A percentile compares a stretch with the other conserved stretches of the same genome.
phyloP scores from a whole-genome alignment of 2,797 vertebrate genomes.

The Toxotes lorentzi region DNA sequence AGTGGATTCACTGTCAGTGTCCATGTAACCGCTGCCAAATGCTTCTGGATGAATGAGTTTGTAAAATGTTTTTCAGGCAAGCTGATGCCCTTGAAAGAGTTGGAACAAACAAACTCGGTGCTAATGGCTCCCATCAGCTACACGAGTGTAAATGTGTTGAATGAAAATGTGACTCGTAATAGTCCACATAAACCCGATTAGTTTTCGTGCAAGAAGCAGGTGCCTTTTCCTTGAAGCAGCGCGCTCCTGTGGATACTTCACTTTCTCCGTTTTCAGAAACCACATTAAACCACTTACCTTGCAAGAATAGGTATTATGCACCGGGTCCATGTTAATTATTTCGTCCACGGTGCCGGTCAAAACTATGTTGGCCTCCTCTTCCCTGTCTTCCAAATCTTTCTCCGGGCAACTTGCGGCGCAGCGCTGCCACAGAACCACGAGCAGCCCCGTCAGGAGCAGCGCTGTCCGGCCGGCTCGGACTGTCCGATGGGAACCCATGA shows the following conservation, averaged over 20 bases:
- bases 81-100: slow-evolving; percentile 28
- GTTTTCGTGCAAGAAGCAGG: slow-evolving; percentile 54
- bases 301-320: slow-evolving; percentile 97
- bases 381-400: slow-evolving; percentile 90
- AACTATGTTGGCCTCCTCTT: slow-evolving; percentile 96
- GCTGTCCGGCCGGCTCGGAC: slow-evolving; percentile 75
- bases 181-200: neutral
- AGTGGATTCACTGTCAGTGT: slow-evolving; percentile 46
- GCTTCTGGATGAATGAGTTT: slow-evolving; percentile 60
- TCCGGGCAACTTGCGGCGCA: slow-evolving; percentile 90
- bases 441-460: slow-evolving; percentile 72
- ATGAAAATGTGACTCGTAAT: slow-evolving; percentile 9
- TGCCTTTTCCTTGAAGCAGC: slow-evolving; percentile 37
- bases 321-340: slow-evolving; percentile 97
- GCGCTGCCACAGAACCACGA: slow-evolving; percentile 78
- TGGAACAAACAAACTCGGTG: slow-evolving; percentile 15
- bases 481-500: slow-evolving; percentile 81
- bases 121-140: slow-evolving; percentile 34
- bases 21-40: slow-evolving; percentile 40
- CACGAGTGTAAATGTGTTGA: neutral
- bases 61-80: slow-evolving; percentile 45
- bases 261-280: neutral
- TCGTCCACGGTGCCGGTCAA: slow-evolving; percentile 98
- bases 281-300: slow-evolving; percentile 87
- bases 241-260: slow-evolving; percentile 4